phyloP scores from a whole-genome alignment of 2,113 vertebrate species.

The Phodopus roborovskii region DNA sequence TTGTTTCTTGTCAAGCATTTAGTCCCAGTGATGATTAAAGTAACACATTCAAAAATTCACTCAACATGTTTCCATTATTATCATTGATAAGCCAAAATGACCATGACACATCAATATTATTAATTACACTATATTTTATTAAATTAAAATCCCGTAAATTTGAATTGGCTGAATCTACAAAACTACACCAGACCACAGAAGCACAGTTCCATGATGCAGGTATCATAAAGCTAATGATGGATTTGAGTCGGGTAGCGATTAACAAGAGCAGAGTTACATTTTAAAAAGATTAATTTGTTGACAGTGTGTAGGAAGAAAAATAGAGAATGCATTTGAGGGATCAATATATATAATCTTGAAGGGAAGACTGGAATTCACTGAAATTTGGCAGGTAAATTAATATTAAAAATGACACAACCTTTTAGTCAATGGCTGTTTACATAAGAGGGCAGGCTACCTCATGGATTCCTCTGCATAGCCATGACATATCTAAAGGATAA shows the following conservation, averaged over 20 bases:
- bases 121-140: not conserved
- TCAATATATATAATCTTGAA: not conserved
- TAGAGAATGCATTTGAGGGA: not conserved
- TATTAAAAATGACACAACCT: not conserved
- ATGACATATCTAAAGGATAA: not conserved
- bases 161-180: not conserved
- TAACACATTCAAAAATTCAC: not conserved
- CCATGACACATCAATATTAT: not conserved
- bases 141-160: not conserved
- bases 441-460: not conserved
- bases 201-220: not conserved
- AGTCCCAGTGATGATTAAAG: not conserved
- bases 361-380: not conserved
- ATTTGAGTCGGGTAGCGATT: not conserved
- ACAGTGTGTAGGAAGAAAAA: not conserved
- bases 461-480: not conserved
- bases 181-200: not conserved
- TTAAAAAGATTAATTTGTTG: not conserved
- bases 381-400: not conserved
- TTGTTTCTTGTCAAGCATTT: not conserved
- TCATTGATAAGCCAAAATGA: not conserved
- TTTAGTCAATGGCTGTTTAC: not conserved
- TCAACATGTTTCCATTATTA: not conserved
- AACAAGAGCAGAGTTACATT: not conserved
- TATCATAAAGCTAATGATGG: not conserved